Conservation (phyloP, 2,797 vertebrate genomes). For the Micrastur ruficollis region DNA sequence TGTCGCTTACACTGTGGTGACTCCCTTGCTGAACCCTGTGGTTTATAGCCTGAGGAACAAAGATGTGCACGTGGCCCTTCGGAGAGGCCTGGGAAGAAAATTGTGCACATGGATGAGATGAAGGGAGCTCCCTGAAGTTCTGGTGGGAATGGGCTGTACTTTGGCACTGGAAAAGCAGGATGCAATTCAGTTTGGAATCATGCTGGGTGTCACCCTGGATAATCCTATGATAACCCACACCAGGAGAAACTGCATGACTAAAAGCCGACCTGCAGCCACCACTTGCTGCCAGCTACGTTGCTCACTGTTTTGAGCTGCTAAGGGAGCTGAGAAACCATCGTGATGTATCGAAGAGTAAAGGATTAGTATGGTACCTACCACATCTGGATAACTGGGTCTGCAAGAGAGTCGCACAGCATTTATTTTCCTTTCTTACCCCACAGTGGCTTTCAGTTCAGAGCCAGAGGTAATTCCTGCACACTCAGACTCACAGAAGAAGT, state of each 20-base stretch:
- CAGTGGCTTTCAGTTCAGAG: not conserved
- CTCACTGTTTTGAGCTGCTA: not conserved
- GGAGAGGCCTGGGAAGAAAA: not conserved
- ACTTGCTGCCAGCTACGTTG: not conserved
- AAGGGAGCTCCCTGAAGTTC: not conserved
- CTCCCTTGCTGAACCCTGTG: constrained; percentile 51
- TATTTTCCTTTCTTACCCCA: no score
- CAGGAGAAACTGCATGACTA: not conserved
- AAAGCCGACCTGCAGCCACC: not conserved
- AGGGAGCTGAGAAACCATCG: not conserved
- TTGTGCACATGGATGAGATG: not conserved
- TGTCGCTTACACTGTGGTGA: constrained; percentile 53
- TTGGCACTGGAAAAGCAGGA: not conserved
- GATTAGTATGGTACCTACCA: not conserved
- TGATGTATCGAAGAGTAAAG: no score
- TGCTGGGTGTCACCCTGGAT: not conserved
- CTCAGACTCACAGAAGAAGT: not conserved
- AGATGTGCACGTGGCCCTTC: not conserved
- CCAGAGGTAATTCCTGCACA: not conserved
- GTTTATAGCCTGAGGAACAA: not conserved
- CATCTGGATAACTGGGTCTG: not conserved
- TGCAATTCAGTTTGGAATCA: not conserved
- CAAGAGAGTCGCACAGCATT: not conserved
- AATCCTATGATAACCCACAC: not conserved
- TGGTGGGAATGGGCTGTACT: not conserved